phyloP scores from a whole-genome alignment of 2,888 invertebrate species.

The Tachina lurida region DNA sequence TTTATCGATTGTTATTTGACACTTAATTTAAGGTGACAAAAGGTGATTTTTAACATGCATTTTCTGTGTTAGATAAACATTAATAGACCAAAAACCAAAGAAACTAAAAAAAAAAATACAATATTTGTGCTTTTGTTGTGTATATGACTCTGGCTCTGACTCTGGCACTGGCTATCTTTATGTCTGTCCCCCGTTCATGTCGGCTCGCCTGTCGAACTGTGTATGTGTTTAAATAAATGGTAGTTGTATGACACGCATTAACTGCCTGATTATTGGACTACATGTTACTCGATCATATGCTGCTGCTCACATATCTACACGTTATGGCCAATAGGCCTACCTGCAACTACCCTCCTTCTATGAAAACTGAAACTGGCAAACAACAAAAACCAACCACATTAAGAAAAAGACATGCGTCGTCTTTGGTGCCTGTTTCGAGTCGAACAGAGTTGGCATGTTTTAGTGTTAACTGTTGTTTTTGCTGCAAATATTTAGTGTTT shows the following conservation, averaged over 20 bases:
- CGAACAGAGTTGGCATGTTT: constrained; percentile 67
- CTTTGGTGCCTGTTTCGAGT: constrained; percentile 52
- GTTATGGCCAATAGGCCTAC: constrained; percentile 61
- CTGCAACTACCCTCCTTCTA: constrained; percentile 22
- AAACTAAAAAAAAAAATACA: background rate
- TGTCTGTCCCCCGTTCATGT: constrained; percentile 15
- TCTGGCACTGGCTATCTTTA: constrained; percentile 22
- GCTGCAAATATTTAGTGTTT: constrained; percentile 18
- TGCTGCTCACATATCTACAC: constrained; percentile 5
- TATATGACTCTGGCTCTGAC: constrained; percentile 13
- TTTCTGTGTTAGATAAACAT: constrained; percentile 69
- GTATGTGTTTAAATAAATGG: constrained; percentile 65
- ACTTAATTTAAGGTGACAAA: constrained; percentile 79
- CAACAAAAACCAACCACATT: background rate
- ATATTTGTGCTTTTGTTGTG: background rate
- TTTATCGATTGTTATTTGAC: constrained; percentile 80
- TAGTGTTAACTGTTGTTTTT: constrained; percentile 55
- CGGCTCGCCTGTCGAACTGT: constrained; percentile 31
- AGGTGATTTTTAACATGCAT: constrained; percentile 72
- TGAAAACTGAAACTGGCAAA: constrained; percentile 22
- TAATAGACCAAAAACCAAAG: constrained; percentile 53
- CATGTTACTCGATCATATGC: constrained; percentile 65
- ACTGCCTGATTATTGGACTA: constrained; percentile 68
- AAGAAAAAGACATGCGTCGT: constrained; percentile 62
- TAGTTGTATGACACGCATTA: constrained; percentile 71